These are phyloP conservation scores for Micropoecilia bifurca DNA, from an alignment of 2,797 vertebrate species.

Conservation along the genomic window DNA sequence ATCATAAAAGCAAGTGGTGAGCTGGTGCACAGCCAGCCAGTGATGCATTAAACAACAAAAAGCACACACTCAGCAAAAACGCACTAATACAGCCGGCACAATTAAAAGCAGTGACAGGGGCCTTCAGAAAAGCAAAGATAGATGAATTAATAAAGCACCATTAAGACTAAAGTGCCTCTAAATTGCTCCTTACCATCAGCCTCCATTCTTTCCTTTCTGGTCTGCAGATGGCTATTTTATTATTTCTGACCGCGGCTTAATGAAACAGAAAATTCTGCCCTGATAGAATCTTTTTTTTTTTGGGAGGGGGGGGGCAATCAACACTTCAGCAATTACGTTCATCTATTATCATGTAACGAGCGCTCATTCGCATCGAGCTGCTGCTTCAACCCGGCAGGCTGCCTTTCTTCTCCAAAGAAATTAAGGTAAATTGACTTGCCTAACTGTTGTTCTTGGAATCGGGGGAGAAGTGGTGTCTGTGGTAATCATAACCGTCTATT, in stretches of 20 bases:
- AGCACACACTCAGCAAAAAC: slow-evolving; percentile 25
- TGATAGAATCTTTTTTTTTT: slow-evolving; percentile 74
- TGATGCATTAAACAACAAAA: slow-evolving; percentile 57
- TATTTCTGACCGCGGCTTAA: slow-evolving; percentile 75
- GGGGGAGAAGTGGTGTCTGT: slow-evolving; percentile 56
- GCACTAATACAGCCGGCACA: slow-evolving; percentile 13
- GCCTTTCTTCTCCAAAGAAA: slow-evolving; percentile 68
- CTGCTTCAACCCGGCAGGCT: slow-evolving; percentile 54
- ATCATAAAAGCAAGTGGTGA: slow-evolving; percentile 61
- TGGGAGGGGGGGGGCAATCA: slow-evolving; percentile 59
- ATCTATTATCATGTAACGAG: slow-evolving; percentile 72
- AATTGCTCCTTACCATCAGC: background rate
- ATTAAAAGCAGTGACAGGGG: slow-evolving; percentile 21
- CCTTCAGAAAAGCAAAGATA: slow-evolving; percentile 10
- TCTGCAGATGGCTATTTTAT: slow-evolving; percentile 68
- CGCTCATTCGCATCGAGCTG: slow-evolving; percentile 47
- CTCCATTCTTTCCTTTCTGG: background rate
- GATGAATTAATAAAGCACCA: slow-evolving; percentile 2
- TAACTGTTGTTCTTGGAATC: slow-evolving; percentile 71
- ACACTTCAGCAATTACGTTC: slow-evolving; percentile 72
- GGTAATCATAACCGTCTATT: slow-evolving; percentile 72
- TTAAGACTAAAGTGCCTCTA: slow-evolving; percentile 16
- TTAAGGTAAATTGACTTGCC: slow-evolving; percentile 72
- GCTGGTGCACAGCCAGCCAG: slow-evolving; percentile 47
- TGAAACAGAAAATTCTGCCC: slow-evolving; percentile 74